Conservation (phyloP, 1,140 invertebrate genomes). For the Chlorops oryzae region DNA sequence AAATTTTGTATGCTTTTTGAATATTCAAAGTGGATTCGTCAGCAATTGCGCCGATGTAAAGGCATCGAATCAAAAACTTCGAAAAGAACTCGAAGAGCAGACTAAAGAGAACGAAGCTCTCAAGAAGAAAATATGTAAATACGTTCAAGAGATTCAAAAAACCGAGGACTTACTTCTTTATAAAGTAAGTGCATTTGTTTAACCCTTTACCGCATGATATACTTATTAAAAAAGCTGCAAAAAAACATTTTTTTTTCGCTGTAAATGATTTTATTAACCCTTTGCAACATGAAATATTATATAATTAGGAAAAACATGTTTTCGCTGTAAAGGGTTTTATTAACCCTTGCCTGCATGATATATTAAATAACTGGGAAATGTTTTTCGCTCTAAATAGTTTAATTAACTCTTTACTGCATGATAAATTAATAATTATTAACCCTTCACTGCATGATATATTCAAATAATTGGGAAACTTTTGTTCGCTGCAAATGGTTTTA, state of each 20-base stretch:
- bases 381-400: no score
- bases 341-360: no score
- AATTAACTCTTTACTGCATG: no score
- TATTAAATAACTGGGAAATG: no score
- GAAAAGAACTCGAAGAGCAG: slow-evolving; percentile 53
- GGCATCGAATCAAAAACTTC: slow-evolving; percentile 50
- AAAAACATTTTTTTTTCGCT: background rate
- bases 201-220: no score
- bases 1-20: background rate
- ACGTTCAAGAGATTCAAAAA: slow-evolving; percentile 59
- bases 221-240: background rate
- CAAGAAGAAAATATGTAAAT: slow-evolving; percentile 59
- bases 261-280: background rate
- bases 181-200: slow-evolving; percentile 54
- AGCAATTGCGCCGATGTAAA: slow-evolving; percentile 34
- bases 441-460: no score
- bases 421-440: no score
- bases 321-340: no score
- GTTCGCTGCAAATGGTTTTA: no score
- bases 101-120: slow-evolving; percentile 56
- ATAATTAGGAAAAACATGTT: no score
- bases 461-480: no score
- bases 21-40: slow-evolving; percentile 15
- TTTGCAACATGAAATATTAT: slow-evolving; percentile 1
- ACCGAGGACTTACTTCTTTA: slow-evolving; percentile 56